Evolutionary conservation across 2,888 invertebrate genomes (phyloP).

Genomic region (Leptinotarsa haldemani): DNA sequence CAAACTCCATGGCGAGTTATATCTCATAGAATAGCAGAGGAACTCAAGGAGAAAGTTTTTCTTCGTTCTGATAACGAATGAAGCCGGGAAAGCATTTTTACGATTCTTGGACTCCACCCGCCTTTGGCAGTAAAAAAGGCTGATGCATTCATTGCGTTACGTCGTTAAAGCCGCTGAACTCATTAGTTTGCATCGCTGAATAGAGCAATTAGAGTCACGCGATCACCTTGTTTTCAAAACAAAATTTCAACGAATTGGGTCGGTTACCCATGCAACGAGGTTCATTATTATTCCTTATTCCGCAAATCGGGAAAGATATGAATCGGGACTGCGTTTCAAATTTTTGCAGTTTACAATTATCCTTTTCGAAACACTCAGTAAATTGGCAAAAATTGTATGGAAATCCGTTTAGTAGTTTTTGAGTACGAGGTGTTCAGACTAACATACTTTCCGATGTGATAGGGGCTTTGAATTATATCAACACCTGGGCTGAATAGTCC

Average conservation of each 20-base stretch:
- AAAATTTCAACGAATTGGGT: conserved; percentile 9
- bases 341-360: too few species aligned
- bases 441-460: too few species aligned
- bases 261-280: background rate
- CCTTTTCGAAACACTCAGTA: too few species aligned
- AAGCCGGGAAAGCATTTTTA: background rate
- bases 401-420: too few species aligned
- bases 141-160: conserved; percentile 10
- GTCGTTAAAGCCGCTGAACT: conserved; percentile 4
- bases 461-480: too few species aligned
- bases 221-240: background rate
- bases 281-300: background rate
- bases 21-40: background rate
- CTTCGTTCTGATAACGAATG: background rate
- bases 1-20: too few species aligned
- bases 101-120: background rate
- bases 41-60: background rate
- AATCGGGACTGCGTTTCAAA: background rate
- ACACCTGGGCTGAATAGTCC: too few species aligned
- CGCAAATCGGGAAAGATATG: background rate
- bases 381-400: too few species aligned
- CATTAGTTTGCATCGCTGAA: conserved; percentile 14
- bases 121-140: background rate
- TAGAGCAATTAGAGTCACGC: conserved; percentile 6
- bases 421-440: too few species aligned